Conservation (phyloP, 92 coral and sea anemone species). For the Actinostola sp. region DNA sequence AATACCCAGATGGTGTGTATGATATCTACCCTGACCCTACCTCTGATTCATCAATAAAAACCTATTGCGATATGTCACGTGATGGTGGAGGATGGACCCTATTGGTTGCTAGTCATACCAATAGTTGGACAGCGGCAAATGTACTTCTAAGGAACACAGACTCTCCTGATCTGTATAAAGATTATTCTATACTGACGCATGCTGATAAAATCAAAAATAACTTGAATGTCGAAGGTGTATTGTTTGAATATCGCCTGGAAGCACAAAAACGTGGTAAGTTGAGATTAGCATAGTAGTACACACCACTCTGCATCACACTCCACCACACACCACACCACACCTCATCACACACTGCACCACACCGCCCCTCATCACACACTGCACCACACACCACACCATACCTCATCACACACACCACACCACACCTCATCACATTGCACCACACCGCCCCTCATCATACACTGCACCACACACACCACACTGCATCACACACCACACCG, state of each 20-base stretch:
- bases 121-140: slow-evolving; percentile 32
- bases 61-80: slow-evolving; percentile 53
- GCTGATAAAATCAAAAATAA: slow-evolving; percentile 35
- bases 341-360: too few species aligned
- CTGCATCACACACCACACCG: too few species aligned
- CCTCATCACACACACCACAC: too few species aligned
- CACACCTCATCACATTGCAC: too few species aligned
- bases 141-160: slow-evolving; percentile 24
- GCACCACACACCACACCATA: too few species aligned
- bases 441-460: too few species aligned
- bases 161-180: slow-evolving; percentile 12
- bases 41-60: neutral
- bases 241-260: slow-evolving; percentile 44
- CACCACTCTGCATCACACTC: too few species aligned
- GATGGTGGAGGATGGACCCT: slow-evolving; percentile 56
- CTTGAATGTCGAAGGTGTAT: slow-evolving; percentile 6
- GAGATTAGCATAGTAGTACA: neutral
- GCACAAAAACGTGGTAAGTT: slow-evolving; percentile 29
- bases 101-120: slow-evolving; percentile 38
- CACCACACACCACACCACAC: too few species aligned
- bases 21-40: slow-evolving; percentile 22
- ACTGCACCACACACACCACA: too few species aligned
- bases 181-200: slow-evolving; percentile 33
- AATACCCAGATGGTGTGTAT: slow-evolving; percentile 39
- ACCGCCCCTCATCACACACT: too few species aligned